phyloP scores from a whole-genome alignment of 2,888 invertebrate genomes.

The Patella caerulea region DNA sequence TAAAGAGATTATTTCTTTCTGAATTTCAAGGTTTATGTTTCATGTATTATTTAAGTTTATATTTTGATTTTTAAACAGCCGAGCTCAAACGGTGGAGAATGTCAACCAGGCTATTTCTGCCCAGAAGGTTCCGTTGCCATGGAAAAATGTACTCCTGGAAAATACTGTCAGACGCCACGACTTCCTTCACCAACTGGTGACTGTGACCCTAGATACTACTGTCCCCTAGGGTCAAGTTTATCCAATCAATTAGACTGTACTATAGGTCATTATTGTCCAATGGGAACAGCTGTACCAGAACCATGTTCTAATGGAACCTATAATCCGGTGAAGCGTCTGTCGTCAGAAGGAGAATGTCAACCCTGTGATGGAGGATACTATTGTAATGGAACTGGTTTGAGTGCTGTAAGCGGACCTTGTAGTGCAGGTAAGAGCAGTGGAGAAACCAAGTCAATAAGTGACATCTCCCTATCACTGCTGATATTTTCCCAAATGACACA shows the following conservation, averaged over 20 bases:
- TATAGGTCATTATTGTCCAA: conserved; percentile 58
- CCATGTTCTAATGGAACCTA: conserved; percentile 68
- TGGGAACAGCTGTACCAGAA: conserved; percentile 54
- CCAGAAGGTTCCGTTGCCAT: conserved; percentile 59
- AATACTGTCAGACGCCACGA: conserved; percentile 61
- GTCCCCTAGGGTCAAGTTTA: conserved; percentile 53
- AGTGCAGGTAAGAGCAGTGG: conserved; percentile 44
- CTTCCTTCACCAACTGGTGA: conserved; percentile 52
- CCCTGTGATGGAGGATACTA: conserved; percentile 60
- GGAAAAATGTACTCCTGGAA: conserved; percentile 61
- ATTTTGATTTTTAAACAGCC: conserved; percentile 46
- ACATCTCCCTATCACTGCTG: too few relatives aligned
- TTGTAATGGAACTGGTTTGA: conserved; percentile 61
- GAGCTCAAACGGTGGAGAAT: conserved; percentile 59
- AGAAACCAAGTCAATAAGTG: too few relatives aligned
- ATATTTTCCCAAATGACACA: too few relatives aligned
- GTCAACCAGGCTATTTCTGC: conserved; percentile 63
- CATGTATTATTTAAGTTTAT: neutral
- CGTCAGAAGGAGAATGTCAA: conserved; percentile 48
- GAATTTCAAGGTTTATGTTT: too few relatives aligned
- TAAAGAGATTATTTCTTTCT: too few relatives aligned
- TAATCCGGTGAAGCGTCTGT: conserved; percentile 43
- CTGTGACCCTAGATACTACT: conserved; percentile 63
- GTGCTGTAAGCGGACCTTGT: conserved; percentile 52
- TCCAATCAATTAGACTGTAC: conserved; percentile 51